Base-by-base conservation (phyloP, 2,113 vertebrate species). In the Neotoma lepida region DNA sequence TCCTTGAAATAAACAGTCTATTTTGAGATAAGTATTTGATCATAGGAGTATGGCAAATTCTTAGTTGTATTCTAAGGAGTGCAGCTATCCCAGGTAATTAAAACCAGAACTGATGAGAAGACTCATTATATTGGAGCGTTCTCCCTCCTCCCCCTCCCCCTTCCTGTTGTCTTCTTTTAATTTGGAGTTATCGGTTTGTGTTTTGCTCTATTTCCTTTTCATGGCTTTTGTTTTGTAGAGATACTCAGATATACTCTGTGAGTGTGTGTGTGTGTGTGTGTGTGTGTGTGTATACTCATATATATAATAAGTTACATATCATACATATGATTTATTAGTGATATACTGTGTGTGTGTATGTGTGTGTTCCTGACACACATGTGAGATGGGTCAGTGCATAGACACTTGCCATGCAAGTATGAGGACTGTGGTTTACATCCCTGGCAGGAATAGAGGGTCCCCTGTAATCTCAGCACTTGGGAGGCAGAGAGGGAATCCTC, bases 1-100 rank as follows among this genome's bases (percentile, higher is more conserved):
- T 92, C 92, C 49, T 64, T 92, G 46, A 97, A 94, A 88, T 91
- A 73, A 91, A 63, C 71, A 88, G 58, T 46, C 64, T 78, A n/a
- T 82, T 93, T 28, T 70, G 84, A 94, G 76, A 77, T 44, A 84
- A 82, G 66, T 33, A 13, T 94, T 89, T 85, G 70, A 82, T 82
- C n/a, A 63, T 4, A 73, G 58, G 46, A 93, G 15, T 64, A 28
- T 86, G 66, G 44, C 44, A 85, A 10, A 88, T 88, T 78, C 12
- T 92, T 68, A 84, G n/a, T 35, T 84, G 24, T 68, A 9, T 90
- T 90, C 26, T 87, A 71, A 71, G 1, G 8, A 44, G 30, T 33
- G 85, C 49, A 49, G 33, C 7, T 73, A 84, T 81, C 64, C 73
- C 26, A 15, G 44, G 44, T 88, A 90, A 91, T 93, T 95, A 85